These are phyloP conservation scores for Scomber scombrus DNA, from an alignment of 2,113 vertebrate species.

Conservation along the genomic window DNA sequence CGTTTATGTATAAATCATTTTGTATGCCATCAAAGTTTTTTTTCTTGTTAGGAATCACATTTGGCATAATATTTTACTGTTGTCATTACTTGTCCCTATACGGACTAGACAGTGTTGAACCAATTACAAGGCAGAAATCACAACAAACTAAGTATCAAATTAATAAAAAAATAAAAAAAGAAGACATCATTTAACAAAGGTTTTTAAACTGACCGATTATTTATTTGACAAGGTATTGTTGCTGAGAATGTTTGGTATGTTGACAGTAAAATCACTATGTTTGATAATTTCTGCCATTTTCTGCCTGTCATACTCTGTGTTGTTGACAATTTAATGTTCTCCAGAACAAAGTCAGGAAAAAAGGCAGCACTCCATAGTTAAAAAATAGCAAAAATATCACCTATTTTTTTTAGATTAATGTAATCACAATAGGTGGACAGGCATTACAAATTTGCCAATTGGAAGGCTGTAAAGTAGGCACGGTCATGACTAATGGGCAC, in stretches of 20 bases:
- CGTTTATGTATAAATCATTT: too few relatives aligned
- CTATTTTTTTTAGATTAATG: too few relatives aligned
- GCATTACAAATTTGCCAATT: background rate
- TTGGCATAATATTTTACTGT: background rate
- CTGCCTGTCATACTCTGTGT: background rate
- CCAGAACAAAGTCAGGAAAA: too few relatives aligned
- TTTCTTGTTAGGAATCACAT: background rate
- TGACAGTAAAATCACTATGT: too few relatives aligned
- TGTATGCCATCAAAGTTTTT: background rate
- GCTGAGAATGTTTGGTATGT: background rate
- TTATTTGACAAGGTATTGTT: background rate
- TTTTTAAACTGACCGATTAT: background rate
- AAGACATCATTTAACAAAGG: too few relatives aligned
- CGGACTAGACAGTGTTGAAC: background rate
- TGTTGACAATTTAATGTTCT: background rate
- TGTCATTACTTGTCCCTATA: background rate
- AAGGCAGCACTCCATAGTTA: too few relatives aligned
- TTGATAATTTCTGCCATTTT: background rate
- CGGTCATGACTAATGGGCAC: conserved; percentile 5
- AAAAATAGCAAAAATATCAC: too few relatives aligned
- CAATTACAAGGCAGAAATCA: background rate
- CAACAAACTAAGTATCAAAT: too few relatives aligned
- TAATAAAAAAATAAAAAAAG: too few relatives aligned
- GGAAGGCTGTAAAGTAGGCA: background rate
- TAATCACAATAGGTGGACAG: too few relatives aligned